These are phyloP conservation scores for Urocitellus parryii DNA, from an alignment of 2,113 vertebrate genomes.

Conservation along the genomic window DNA sequence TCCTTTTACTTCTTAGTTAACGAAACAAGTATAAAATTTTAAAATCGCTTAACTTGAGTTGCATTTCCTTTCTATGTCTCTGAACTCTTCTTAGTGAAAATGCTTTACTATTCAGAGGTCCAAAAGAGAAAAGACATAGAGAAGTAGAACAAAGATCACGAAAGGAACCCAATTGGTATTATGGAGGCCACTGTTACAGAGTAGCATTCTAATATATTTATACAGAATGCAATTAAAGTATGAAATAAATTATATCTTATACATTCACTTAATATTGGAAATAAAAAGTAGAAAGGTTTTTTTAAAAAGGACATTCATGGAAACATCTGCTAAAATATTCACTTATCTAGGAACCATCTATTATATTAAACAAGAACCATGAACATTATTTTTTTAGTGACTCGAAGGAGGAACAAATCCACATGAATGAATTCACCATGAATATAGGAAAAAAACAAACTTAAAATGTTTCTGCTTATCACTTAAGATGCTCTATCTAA, in stretches of 20 bases:
- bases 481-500: background rate
- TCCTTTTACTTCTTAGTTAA: background rate
- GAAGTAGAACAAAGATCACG: background rate
- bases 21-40: background rate
- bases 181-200: background rate
- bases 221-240: background rate
- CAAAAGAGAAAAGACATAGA: background rate
- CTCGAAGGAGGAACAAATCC: background rate
- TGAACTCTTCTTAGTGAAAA: background rate
- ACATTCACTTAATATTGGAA: background rate
- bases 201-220: background rate
- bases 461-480: background rate
- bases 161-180: background rate
- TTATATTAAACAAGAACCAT: background rate
- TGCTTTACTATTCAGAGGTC: background rate
- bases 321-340: background rate
- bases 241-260: background rate
- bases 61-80: slow-evolving; percentile 10
- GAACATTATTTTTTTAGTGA: background rate
- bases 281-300: background rate
- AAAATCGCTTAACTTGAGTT: background rate
- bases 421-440: background rate
- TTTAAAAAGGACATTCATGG: background rate
- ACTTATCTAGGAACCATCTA: background rate
- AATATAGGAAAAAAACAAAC: background rate